Base-by-base conservation (phyloP, 2,797 vertebrate species). In the Sebastolobus alascanus region DNA sequence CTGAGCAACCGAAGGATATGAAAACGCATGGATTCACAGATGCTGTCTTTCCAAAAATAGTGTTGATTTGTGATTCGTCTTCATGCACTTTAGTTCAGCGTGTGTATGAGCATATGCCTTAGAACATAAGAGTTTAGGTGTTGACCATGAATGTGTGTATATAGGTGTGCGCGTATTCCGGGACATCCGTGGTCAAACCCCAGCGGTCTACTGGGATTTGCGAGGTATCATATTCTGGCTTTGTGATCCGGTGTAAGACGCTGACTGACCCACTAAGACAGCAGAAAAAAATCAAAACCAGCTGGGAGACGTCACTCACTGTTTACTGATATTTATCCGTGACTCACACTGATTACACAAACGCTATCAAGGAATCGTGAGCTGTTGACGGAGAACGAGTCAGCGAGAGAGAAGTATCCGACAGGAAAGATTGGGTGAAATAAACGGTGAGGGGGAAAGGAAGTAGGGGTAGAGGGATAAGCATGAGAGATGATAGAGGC, bases 291-390 rank as follows among this genome's bases (percentile, higher is more conserved):
- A 95, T 93, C 50, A 73, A 84, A 94, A 90, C 83, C 95, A 95
- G 89, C 94, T 94, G 94, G 85, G 84, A 84, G 71, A 84, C 73
- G 87, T 92, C 88, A 81, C 82, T 88, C 89, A 76, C 55, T 89
- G 90, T 92, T 94, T 93, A 89, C 87, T 68, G 88, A 89, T 88
- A 92, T 92, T 87, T 93, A 89, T 91, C 88, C 79, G 72, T 66
- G 72, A 82, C 75, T 91, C 84, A 70, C 80, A 82, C 61, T 92
- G 86, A 92, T 93, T 93, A 83, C 89, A 75, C 16, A 52, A 86
- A 73, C 46, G 25, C 79, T 78, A 79, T 88, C 82, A 59, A 85
- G 72, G 78, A 82, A 38, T 22, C 71, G 73, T 29, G 72, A 77
- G 73, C 50, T 25, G 70, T 55, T 68, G 87, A 77, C 20, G 40